phyloP scores from a whole-genome alignment of 1,140 invertebrate genomes.

The Heliothis subflexa region DNA sequence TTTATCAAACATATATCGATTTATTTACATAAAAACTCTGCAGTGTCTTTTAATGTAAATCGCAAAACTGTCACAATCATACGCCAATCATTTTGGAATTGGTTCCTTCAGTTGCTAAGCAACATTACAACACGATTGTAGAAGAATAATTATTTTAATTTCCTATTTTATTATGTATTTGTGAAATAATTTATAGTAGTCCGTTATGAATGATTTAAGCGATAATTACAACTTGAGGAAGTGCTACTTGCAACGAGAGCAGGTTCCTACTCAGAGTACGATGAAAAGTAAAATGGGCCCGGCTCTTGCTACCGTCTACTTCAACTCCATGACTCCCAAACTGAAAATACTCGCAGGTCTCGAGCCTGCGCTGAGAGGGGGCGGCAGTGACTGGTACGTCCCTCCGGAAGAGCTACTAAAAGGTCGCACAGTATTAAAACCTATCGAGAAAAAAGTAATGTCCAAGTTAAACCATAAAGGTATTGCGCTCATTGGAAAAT shows the following conservation, averaged over 20 bases:
- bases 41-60: too few species aligned
- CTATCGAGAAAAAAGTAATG: conserved; percentile 65
- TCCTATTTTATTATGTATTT: not conserved
- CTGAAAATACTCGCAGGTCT: conserved; percentile 73
- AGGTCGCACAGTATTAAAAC: conserved; percentile 68
- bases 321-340: conserved; percentile 74
- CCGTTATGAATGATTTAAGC: conserved; percentile 64
- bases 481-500: conserved; percentile 65
- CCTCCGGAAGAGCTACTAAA: conserved; percentile 68
- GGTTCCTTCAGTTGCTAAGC: not conserved
- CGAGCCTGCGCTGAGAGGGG: conserved; percentile 74
- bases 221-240: conserved; percentile 76
- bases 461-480: conserved; percentile 67
- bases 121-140: not conserved
- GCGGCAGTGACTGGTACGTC: conserved; percentile 73
- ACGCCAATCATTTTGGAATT: not conserved
- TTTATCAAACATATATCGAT: too few species aligned
- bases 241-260: conserved; percentile 69
- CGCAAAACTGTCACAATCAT: too few species aligned
- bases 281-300: conserved; percentile 74
- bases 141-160: too few species aligned
- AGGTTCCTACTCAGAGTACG: conserved; percentile 74
- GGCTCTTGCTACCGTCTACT: conserved; percentile 71
- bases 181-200: not conserved
- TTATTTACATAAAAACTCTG: too few species aligned